These are phyloP conservation scores for Scaptomyza graminum DNA, from an alignment of 1,140 invertebrate species.

Conservation along the genomic window DNA sequence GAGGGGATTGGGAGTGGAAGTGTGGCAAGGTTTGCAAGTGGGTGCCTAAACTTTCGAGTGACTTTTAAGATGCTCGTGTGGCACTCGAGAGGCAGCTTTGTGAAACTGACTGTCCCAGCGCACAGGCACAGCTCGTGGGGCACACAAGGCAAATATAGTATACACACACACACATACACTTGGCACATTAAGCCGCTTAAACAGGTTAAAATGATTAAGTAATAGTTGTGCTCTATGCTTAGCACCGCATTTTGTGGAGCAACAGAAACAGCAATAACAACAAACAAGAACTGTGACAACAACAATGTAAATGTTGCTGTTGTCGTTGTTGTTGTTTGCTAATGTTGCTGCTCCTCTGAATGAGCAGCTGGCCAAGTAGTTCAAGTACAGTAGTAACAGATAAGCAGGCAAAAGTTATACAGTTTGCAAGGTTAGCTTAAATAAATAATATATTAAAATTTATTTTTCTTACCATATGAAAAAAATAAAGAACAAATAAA, in stretches of 20 bases:
- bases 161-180: slow-evolving; percentile 13
- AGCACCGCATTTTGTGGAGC: slow-evolving; percentile 67
- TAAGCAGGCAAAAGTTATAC: not conserved
- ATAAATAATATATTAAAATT: not conserved
- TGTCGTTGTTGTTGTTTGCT: not conserved
- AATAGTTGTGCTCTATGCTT: slow-evolving; percentile 71
- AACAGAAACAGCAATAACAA: slow-evolving; percentile 38
- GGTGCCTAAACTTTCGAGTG: slow-evolving; percentile 52
- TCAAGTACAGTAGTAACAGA: slow-evolving; percentile 11
- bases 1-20: not conserved
- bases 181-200: slow-evolving; percentile 75
- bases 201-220: slow-evolving; percentile 80
- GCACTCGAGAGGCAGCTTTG: slow-evolving; percentile 43
- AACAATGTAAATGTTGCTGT: slow-evolving; percentile 9
- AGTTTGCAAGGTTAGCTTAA: not conserved
- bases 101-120: slow-evolving; percentile 16
- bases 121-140: slow-evolving; percentile 1
- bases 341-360: not conserved
- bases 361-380: not conserved
- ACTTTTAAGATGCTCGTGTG: slow-evolving; percentile 55
- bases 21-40: not conserved
- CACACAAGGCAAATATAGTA: slow-evolving; percentile 1
- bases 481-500: too few relatives aligned
- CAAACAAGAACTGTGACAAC: slow-evolving; percentile 21
- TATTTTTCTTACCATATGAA: too few relatives aligned